Evolutionary conservation across 2,113 vertebrate genomes (phyloP).

Genomic region (Panurus biarmicus): DNA sequence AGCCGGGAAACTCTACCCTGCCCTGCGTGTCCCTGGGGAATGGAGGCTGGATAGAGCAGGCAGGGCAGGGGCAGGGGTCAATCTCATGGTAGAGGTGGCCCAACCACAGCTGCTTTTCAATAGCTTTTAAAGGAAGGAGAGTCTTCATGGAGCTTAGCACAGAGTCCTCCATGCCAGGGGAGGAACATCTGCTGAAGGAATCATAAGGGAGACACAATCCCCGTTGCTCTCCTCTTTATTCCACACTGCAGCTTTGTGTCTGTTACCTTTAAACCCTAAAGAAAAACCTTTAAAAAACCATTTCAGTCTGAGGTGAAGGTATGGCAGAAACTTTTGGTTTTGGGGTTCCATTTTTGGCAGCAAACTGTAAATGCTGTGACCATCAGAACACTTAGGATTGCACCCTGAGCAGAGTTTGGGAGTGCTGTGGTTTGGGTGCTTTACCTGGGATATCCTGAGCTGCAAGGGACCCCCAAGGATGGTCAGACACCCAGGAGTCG

Average conservation of each 20-base stretch:
- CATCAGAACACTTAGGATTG: not conserved
- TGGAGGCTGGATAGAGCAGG: constrained; percentile 33
- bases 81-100: constrained; percentile 47
- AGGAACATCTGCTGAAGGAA: constrained; percentile 58
- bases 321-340: not conserved
- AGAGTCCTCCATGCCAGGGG: constrained; percentile 38
- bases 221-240: constrained; percentile 45
- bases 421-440: not conserved
- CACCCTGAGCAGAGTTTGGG: not conserved
- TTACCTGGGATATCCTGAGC: not conserved
- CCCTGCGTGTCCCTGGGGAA: constrained; percentile 24
- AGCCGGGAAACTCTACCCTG: constrained; percentile 60
- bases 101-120: constrained; percentile 63
- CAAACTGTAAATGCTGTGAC: not conserved
- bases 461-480: not conserved
- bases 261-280: not conserved
- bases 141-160: constrained; percentile 53
- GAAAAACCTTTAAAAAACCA: not conserved
- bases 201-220: constrained; percentile 27
- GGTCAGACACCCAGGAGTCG: not conserved
- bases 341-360: not conserved
- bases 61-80: constrained; percentile 70
- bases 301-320: not conserved
- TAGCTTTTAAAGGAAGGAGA: not conserved
- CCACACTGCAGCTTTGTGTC: not conserved